Evolutionary conservation across 2,888 invertebrate species (phyloP).

Genomic region (Dryobota labecula): DNA sequence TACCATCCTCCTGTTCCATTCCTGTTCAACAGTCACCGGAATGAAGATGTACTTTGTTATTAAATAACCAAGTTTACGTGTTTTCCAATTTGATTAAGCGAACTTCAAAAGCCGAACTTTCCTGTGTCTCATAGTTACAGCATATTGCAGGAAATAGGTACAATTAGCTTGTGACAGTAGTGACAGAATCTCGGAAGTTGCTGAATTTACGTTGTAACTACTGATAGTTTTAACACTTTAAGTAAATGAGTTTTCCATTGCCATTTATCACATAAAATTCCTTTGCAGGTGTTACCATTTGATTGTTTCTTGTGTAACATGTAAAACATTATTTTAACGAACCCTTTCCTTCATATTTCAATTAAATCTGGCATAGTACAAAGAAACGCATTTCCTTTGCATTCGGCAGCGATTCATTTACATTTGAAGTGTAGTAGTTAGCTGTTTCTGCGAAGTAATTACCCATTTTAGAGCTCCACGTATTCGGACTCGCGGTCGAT

Average conservation of each 20-base stretch:
- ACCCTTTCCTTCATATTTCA: background rate
- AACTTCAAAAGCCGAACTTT: background rate
- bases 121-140: background rate
- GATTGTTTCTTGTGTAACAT: background rate
- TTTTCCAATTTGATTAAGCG: background rate
- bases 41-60: no score
- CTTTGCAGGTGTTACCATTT: background rate
- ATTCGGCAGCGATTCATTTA: slow-evolving; percentile 42
- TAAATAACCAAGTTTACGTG: background rate
- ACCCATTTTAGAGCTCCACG: slow-evolving; percentile 25
- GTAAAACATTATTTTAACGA: background rate
- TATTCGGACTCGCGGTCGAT: slow-evolving; percentile 18
- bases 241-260: background rate
- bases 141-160: background rate
- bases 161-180: no score
- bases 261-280: background rate
- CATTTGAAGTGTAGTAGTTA: slow-evolving; percentile 45
- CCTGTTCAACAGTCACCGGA: background rate
- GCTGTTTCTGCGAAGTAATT: slow-evolving; percentile 40
- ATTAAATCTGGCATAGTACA: background rate
- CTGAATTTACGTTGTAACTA: background rate
- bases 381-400: slow-evolving; percentile 18
- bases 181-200: background rate
- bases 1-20: no score
- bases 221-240: background rate